These are phyloP conservation scores for Ochropleura plecta DNA, from an alignment of 2,888 invertebrate species.

Conservation along the genomic window DNA sequence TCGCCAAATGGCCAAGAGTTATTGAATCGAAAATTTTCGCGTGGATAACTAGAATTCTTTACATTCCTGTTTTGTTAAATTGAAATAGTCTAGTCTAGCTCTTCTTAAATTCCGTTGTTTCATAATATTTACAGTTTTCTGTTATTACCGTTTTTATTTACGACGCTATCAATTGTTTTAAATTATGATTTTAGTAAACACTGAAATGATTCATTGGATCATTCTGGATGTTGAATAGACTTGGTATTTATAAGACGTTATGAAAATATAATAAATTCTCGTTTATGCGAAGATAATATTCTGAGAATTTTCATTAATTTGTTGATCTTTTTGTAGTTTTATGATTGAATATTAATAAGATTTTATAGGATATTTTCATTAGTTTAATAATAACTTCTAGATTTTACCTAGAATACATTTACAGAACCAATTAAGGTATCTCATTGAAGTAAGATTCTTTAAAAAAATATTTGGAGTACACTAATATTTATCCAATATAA, in stretches of 20 bases:
- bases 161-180: slow-evolving; percentile 48
- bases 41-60: neutral
- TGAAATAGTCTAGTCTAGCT: slow-evolving; percentile 2
- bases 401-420: neutral
- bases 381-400: neutral
- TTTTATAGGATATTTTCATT: slow-evolving; percentile 21
- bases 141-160: slow-evolving; percentile 43
- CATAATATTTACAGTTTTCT: slow-evolving; percentile 36
- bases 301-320: slow-evolving; percentile 11
- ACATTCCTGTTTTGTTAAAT: neutral
- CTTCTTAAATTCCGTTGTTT: slow-evolving; percentile 28
- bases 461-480: no score
- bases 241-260: slow-evolving; percentile 18
- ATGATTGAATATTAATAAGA: neutral
- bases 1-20: slow-evolving; percentile 19
- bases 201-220: slow-evolving; percentile 46
- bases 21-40: slow-evolving; percentile 12
- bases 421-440: neutral
- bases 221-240: slow-evolving; percentile 19
- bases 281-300: slow-evolving; percentile 27
- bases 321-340: slow-evolving; percentile 3
- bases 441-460: neutral
- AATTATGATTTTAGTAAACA: slow-evolving; percentile 50
- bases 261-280: slow-evolving; percentile 26
- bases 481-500: neutral